These are phyloP conservation scores for Pseudopleuronectes americanus DNA, from an alignment of 2,797 vertebrate species.

Conservation along the genomic window DNA sequence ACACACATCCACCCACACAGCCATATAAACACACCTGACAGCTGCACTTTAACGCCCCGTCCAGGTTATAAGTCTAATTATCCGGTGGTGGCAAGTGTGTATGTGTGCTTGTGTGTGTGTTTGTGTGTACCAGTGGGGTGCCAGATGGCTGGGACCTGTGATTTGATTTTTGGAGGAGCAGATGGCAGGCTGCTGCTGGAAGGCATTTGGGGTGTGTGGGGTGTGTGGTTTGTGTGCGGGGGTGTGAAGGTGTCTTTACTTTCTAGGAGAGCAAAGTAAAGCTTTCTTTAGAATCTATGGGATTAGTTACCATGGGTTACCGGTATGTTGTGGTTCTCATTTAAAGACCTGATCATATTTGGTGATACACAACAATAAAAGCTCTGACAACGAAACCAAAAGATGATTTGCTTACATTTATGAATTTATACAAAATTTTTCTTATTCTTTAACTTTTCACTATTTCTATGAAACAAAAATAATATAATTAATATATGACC, in stretches of 20 bases:
- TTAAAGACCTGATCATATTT: neutral
- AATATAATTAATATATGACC: no score
- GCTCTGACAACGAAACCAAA: no score
- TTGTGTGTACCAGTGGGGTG: conserved; percentile 1
- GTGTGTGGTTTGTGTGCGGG: conserved; percentile 39
- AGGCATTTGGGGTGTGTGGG: conserved; percentile 48
- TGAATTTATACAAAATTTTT: neutral
- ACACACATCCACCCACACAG: conserved; percentile 5
- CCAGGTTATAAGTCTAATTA: conserved; percentile 86
- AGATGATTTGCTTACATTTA: neutral
- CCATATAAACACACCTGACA: conserved; percentile 83
- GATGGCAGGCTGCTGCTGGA: conserved; percentile 83
- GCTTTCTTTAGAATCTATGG: conserved; percentile 21
- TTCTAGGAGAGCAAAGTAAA: conserved; percentile 20
- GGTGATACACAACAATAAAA: neutral
- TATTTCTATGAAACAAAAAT: no score
- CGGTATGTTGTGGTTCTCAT: conserved; percentile 12
- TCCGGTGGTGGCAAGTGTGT: conserved; percentile 81
- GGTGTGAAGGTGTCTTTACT: conserved; percentile 15
- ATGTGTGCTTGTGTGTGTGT: conserved; percentile 48
- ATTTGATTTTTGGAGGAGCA: conserved; percentile 84
- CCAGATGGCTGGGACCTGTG: conserved; percentile 78
- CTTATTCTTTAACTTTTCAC: no score
- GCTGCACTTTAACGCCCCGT: conserved; percentile 86
- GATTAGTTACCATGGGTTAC: no score